Conservation (phyloP, 2,113 vertebrate species). For the Brachionichthys hirsutus region DNA sequence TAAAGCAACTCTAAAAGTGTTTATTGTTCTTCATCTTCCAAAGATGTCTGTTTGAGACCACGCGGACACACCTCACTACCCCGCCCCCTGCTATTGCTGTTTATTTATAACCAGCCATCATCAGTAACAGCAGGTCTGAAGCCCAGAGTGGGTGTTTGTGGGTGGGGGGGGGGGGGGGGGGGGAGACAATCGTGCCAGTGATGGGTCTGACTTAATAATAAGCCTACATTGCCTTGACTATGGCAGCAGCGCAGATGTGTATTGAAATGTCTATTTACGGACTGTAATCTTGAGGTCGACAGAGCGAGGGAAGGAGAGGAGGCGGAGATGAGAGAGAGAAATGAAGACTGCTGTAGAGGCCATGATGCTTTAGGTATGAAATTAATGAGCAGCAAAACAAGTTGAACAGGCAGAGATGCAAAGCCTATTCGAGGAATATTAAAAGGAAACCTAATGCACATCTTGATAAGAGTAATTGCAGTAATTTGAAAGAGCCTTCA, state of each 20-base stretch:
- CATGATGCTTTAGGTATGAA: not conserved
- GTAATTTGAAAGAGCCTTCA: too few relatives aligned
- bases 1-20: slow-evolving; percentile 30
- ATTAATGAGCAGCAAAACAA: not conserved
- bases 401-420: too few relatives aligned
- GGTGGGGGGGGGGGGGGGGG: too few relatives aligned
- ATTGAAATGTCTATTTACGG: slow-evolving; percentile 25
- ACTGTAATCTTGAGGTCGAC: slow-evolving; percentile 35
- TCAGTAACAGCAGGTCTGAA: slow-evolving; percentile 19
- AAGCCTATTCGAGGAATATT: too few relatives aligned
- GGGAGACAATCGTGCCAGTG: slow-evolving; percentile 13
- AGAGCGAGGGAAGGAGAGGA: slow-evolving; percentile 23
- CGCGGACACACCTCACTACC: not conserved
- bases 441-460: too few relatives aligned
- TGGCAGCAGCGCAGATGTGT: slow-evolving; percentile 33
- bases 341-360: slow-evolving; percentile 11
- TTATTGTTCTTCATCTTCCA: slow-evolving; percentile 3
- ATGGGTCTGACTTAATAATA: slow-evolving; percentile 39
- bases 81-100: slow-evolving; percentile 1
- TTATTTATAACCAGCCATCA: slow-evolving; percentile 37
- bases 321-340: slow-evolving; percentile 5
- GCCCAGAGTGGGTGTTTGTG: slow-evolving; percentile 20
- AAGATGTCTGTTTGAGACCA: slow-evolving; percentile 14
- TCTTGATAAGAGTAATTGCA: too few relatives aligned
- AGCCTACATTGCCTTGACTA: slow-evolving; percentile 19